phyloP scores from a whole-genome alignment of 2,797 vertebrate species.

The Sarcoramphus papa region DNA sequence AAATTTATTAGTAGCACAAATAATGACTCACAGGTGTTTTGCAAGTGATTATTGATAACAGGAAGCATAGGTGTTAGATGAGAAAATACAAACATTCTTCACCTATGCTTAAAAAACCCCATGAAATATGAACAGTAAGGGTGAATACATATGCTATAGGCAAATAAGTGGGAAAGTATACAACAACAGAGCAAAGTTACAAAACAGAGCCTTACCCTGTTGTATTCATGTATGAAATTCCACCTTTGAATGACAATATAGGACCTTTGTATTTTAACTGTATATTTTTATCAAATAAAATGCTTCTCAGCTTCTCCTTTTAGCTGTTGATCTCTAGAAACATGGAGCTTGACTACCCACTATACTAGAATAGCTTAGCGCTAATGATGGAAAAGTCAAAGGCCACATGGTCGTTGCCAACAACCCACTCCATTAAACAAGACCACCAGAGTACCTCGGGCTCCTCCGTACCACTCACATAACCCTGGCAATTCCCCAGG shows the following conservation, averaged over 20 bases:
- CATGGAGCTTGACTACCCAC: not conserved
- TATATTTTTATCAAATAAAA: not conserved
- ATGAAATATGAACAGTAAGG: not conserved
- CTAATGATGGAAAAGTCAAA: not conserved
- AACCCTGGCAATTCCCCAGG: not conserved
- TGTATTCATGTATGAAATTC: not conserved
- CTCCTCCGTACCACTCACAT: not conserved
- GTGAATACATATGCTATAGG: not conserved
- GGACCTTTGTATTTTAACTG: not conserved
- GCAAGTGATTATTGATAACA: not conserved
- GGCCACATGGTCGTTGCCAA: not conserved
- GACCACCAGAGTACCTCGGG: too few relatives aligned
- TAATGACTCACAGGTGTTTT: not conserved
- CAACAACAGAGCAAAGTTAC: not conserved
- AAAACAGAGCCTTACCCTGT: not conserved
- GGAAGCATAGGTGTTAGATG: not conserved
- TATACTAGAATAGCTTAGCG: not conserved
- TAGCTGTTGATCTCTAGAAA: not conserved
- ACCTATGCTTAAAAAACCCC: not conserved
- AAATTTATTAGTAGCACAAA: not conserved
- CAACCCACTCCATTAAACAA: not conserved
- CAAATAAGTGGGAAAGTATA: not conserved
- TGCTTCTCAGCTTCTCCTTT: not conserved
- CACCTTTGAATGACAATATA: not conserved
- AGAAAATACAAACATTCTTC: not conserved